phyloP scores from a whole-genome alignment of 2,888 invertebrate genomes.

The Phrixothrix hirtus region DNA sequence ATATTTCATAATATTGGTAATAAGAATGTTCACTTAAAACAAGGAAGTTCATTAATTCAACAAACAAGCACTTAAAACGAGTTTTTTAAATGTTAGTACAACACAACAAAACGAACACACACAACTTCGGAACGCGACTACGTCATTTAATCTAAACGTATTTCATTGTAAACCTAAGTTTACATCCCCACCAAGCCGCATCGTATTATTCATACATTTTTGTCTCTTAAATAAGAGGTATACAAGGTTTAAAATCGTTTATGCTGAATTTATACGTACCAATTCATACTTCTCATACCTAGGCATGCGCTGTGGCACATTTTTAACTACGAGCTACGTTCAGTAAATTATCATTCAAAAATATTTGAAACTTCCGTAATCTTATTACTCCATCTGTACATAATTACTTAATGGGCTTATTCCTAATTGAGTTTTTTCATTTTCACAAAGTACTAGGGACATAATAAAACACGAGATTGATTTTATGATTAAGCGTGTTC shows the following conservation, averaged over 20 bases:
- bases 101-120: conserved; percentile 20
- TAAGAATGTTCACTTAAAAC: too few species aligned
- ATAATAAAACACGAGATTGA: too few species aligned
- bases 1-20: not conserved
- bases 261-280: not conserved
- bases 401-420: too few species aligned
- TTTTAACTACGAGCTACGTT: not conserved
- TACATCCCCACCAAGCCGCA: conserved; percentile 3
- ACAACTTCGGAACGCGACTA: conserved; percentile 25
- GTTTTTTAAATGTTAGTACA: conserved; percentile 5
- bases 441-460: too few species aligned
- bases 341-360: too few species aligned
- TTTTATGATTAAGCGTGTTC: too few species aligned
- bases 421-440: too few species aligned
- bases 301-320: conserved; percentile 4
- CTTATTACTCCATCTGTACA: too few species aligned
- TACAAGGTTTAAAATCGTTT: not conserved
- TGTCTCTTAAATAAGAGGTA: too few species aligned
- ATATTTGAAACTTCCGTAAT: too few species aligned
- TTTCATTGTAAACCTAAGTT: conserved; percentile 16
- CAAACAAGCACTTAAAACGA: conserved; percentile 2
- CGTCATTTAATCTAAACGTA: conserved; percentile 20
- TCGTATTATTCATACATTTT: not conserved
- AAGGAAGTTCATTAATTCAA: not conserved
- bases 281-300: not conserved